Base-by-base conservation (phyloP, 2,113 vertebrate genomes). In the Nerophis ophidion region DNA sequence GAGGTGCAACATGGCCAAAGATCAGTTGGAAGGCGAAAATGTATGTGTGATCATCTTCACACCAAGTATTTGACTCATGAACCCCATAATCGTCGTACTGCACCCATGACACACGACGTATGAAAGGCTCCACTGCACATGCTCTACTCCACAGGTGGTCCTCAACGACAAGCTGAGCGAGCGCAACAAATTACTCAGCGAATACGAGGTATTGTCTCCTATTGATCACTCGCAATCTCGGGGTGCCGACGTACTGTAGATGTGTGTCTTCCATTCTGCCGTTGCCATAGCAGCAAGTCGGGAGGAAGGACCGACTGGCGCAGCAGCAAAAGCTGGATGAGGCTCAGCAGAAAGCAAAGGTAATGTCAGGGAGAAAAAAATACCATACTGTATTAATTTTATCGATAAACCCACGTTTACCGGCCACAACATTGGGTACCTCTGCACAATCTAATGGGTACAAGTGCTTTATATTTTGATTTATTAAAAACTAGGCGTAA, bases 91-190 rank as follows among this genome's bases (percentile, higher is more conserved):
- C 10, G 34, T 10, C 40, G 11, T 44, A 15, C 40, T 48, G 42
- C 36, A n/a, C 26, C 65, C 38, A 26, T 26, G 19, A 26, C 19
- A 6, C 65, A 45, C 46, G 34, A 17, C 8, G 6, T 36, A 26
- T 67, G 64, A 63, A 26, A 26, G 26, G 26, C 26, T 9, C 3
- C 46, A 12, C 40, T 1, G 52, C 17, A 45, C 72, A 0, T 73
- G 6, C 76, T 46, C 71, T 16, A 48, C 51, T 78, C 66, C 75
- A 38, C 80, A 98, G 96, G 89, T 77, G 51, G 96, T 98, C 67
- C 88, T 99, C 61, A 93, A 96, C 83, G 91, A 87, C 74, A 97
- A 96, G 80, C 72, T 96, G 52, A 93, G 93, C 5, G 96, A 99
- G 74, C 86, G 92, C 36, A 94, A 90, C 82, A 87, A 86, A 74